phyloP scores from a whole-genome alignment of 2,888 invertebrate species.

The Hemithea aestivaria region DNA sequence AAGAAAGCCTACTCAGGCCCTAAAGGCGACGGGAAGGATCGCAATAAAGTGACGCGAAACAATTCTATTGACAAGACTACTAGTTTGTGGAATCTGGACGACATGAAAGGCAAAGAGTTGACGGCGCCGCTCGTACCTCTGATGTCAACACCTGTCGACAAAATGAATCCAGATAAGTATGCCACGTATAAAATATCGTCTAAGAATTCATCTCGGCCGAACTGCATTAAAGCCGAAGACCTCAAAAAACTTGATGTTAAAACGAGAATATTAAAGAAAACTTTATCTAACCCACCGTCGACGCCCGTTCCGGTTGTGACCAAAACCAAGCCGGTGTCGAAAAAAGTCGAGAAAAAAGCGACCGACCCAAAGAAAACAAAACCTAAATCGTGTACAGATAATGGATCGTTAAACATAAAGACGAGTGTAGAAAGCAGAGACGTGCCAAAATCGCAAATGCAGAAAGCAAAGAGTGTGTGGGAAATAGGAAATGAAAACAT shows the following conservation, averaged over 20 bases:
- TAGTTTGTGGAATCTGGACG: constrained; percentile 79
- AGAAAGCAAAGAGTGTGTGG: constrained; percentile 77
- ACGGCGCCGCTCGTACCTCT: constrained; percentile 65
- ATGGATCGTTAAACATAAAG: constrained; percentile 63
- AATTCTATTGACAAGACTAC: constrained; percentile 77
- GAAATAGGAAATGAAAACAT: constrained; percentile 70
- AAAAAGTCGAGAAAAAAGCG: constrained; percentile 65
- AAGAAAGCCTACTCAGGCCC: constrained; percentile 79
- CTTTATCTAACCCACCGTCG: constrained; percentile 74
- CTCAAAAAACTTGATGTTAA: constrained; percentile 74
- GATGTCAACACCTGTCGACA: constrained; percentile 51
- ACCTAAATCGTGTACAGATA: constrained; percentile 59
- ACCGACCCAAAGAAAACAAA: constrained; percentile 66
- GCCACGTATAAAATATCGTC: constrained; percentile 74
- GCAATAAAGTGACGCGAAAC: constrained; percentile 62
- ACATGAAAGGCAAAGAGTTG: constrained; percentile 74
- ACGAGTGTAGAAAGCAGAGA: constrained; percentile 54
- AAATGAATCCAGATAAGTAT: constrained; percentile 70
- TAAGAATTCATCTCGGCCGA: constrained; percentile 57
- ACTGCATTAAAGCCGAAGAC: constrained; percentile 66
- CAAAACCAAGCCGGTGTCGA: constrained; percentile 63
- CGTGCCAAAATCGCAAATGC: constrained; percentile 62
- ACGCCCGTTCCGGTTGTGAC: constrained; percentile 70
- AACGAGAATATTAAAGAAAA: constrained; percentile 76
- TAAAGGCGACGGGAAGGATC: constrained; percentile 48